Conservation (phyloP, 2,888 invertebrate genomes). For the Meteorus cinctellus region DNA sequence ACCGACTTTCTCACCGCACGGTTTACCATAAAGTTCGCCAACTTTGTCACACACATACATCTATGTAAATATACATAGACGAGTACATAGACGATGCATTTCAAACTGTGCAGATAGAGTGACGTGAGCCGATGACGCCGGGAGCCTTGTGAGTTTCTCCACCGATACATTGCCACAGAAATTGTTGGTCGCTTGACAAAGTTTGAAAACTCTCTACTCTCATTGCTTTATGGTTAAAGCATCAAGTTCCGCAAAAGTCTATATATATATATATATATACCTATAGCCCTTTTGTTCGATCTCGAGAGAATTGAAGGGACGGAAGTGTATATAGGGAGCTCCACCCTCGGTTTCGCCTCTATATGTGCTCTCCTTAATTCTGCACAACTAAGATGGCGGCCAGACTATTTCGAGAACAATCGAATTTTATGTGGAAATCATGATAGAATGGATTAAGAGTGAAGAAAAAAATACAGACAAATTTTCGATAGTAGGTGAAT, state of each 20-base stretch:
- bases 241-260: constrained; percentile 39
- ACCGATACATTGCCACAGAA: constrained; percentile 28
- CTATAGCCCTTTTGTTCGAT: constrained; percentile 13
- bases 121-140: constrained; percentile 41
- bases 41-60: constrained; percentile 51
- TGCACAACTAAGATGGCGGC: constrained; percentile 41
- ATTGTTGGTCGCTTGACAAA: constrained; percentile 22
- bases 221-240: constrained; percentile 13
- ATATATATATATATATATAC: constrained; percentile 21
- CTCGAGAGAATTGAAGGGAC: background rate
- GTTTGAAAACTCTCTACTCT: constrained; percentile 18
- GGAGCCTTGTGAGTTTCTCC: constrained; percentile 9
- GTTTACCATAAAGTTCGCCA: constrained; percentile 69
- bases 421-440: constrained; percentile 11
- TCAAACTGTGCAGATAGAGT: constrained; percentile 52
- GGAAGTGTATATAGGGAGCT: constrained; percentile 7
- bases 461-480: too few relatives aligned
- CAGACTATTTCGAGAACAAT: background rate
- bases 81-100: constrained; percentile 28
- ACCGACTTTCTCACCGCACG: constrained; percentile 63
- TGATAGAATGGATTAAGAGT: too few relatives aligned
- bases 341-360: background rate
- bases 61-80: background rate
- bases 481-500: too few relatives aligned
- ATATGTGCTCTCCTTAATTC: constrained; percentile 31